Evolutionary conservation across 2,888 invertebrate genomes (phyloP).

Genomic region (Parnassius mnemosyne): DNA sequence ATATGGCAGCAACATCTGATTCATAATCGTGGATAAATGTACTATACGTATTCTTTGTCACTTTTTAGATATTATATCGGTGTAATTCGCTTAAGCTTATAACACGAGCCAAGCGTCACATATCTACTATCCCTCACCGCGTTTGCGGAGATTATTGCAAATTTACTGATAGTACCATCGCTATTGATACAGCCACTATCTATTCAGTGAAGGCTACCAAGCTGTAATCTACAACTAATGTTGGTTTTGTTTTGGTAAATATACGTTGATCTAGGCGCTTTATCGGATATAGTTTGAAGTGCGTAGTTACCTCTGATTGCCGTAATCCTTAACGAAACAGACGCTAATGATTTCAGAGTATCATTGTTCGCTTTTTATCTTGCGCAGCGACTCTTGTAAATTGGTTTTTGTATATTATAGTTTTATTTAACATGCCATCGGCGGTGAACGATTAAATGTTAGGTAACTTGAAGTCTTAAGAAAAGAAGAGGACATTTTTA

Average conservation of each 20-base stretch:
- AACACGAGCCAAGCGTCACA: constrained; percentile 35
- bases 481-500: too few relatives aligned
- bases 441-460: too few relatives aligned
- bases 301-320: constrained; percentile 18
- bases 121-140: constrained; percentile 52
- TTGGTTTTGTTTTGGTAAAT: constrained; percentile 61
- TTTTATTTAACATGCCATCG: too few relatives aligned
- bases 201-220: constrained; percentile 33
- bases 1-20: too few relatives aligned
- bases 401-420: too few relatives aligned
- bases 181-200: constrained; percentile 60
- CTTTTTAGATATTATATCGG: too few relatives aligned
- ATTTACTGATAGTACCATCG: constrained; percentile 58
- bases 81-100: constrained; percentile 21
- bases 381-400: not conserved
- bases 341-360: constrained; percentile 1
- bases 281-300: constrained; percentile 25
- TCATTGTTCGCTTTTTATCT: not conserved
- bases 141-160: constrained; percentile 65
- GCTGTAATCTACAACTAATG: constrained; percentile 57
- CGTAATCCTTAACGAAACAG: constrained; percentile 12
- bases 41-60: too few relatives aligned
- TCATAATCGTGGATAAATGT: too few relatives aligned
- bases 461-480: too few relatives aligned
- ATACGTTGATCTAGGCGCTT: constrained; percentile 34